Evolutionary conservation across 2,113 vertebrate genomes (phyloP).

Genomic region (Amphiprion percula): DNA sequence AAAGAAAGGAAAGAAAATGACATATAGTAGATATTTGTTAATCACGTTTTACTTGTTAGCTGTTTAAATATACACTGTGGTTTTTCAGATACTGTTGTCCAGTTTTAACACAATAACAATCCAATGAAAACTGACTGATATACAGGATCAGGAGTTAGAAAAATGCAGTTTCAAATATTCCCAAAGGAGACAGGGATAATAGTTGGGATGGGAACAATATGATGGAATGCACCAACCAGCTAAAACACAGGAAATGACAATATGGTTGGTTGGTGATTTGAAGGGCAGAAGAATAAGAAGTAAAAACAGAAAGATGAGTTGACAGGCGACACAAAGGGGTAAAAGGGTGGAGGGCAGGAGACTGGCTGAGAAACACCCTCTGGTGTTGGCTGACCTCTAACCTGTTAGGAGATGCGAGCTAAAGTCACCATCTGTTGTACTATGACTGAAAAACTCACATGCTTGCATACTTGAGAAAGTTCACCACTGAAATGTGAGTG

Average conservation of each 20-base stretch:
- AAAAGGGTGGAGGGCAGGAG: constrained; percentile 11
- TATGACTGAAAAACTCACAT: constrained; percentile 25
- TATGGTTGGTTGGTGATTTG: background rate
- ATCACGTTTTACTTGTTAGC: too few species aligned
- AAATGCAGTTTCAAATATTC: constrained; percentile 9
- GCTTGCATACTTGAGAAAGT: background rate
- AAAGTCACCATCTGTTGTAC: constrained; percentile 50
- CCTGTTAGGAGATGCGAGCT: constrained; percentile 25
- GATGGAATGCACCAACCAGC: background rate
- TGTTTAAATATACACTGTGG: too few species aligned
- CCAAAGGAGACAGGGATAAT: background rate
- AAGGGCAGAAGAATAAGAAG: background rate
- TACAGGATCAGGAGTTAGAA: constrained; percentile 11
- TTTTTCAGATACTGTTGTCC: too few species aligned
- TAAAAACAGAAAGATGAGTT: constrained; percentile 18
- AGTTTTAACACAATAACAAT: background rate
- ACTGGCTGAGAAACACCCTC: constrained; percentile 29
- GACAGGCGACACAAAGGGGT: constrained; percentile 36
- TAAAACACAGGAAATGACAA: background rate
- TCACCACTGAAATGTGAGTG: constrained; percentile 7
- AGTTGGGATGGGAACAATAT: background rate
- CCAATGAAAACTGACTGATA: background rate
- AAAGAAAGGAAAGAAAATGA: too few species aligned
- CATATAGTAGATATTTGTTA: too few species aligned
- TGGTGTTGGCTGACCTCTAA: constrained; percentile 48